These are phyloP conservation scores for Diprion similis DNA, from an alignment of 1,140 invertebrate species.

Conservation along the genomic window DNA sequence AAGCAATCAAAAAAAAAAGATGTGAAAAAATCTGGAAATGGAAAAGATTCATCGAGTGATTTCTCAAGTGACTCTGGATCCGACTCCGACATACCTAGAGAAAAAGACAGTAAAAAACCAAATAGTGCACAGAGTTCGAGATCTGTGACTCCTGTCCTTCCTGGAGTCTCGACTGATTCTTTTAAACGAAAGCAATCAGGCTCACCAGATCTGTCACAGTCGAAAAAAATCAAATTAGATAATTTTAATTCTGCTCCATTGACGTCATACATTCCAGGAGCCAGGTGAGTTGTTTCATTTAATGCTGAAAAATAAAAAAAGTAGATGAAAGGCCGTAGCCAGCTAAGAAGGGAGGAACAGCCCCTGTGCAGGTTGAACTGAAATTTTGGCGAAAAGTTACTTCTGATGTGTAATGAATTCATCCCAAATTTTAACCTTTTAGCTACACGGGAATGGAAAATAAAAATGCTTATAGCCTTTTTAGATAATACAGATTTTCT, in stretches of 20 bases:
- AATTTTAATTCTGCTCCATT: slow-evolving; percentile 53
- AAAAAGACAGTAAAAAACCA: slow-evolving; percentile 59
- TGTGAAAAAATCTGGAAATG: slow-evolving; percentile 39
- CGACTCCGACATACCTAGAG: slow-evolving; percentile 69
- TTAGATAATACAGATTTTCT: not conserved
- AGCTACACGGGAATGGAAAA: too few species aligned
- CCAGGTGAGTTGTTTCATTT: slow-evolving; percentile 43
- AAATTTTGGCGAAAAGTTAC: slow-evolving; percentile 21
- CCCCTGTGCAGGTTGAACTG: not conserved
- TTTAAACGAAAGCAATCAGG: slow-evolving; percentile 60
- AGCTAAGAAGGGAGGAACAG: not conserved
- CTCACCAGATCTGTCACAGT: slow-evolving; percentile 63
- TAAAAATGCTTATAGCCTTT: too few species aligned
- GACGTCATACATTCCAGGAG: slow-evolving; percentile 57
- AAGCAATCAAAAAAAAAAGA: slow-evolving; percentile 52
- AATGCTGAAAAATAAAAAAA: not conserved
- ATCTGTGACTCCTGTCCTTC: slow-evolving; percentile 67
- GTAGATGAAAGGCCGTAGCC: not conserved
- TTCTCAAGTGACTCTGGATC: slow-evolving; percentile 79
- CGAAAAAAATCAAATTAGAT: slow-evolving; percentile 71
- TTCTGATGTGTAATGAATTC: too few species aligned
- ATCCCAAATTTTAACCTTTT: too few species aligned
- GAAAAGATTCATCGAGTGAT: slow-evolving; percentile 72
- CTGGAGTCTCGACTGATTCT: slow-evolving; percentile 35
- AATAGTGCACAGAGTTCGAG: slow-evolving; percentile 67